phyloP scores from a whole-genome alignment of 1,140 invertebrate genomes.

The Pseudoatta argentina region DNA sequence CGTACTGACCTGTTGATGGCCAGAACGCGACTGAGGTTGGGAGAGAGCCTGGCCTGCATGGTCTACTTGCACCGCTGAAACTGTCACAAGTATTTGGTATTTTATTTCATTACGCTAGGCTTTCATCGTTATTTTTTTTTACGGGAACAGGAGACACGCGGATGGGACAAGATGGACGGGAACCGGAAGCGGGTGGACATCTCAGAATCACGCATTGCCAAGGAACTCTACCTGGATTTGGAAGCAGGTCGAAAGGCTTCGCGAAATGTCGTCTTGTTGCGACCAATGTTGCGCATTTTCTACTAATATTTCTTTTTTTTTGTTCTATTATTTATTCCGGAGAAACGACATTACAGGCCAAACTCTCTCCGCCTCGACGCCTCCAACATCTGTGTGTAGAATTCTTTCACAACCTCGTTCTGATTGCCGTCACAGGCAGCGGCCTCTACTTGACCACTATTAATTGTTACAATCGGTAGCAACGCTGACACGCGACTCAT shows the following conservation, averaged over 20 bases:
- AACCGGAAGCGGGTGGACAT: slow-evolving; percentile 1
- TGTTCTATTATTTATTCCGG: slow-evolving; percentile 34
- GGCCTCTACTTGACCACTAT: slow-evolving; percentile 4
- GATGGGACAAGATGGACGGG: background rate
- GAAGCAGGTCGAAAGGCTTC: slow-evolving; percentile 64
- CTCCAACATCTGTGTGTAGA: slow-evolving; percentile 76
- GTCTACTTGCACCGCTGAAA: slow-evolving; percentile 86
- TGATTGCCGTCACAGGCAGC: slow-evolving; percentile 4
- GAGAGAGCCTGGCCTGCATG: slow-evolving; percentile 86
- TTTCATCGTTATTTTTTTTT: slow-evolving; percentile 56
- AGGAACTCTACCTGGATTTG: slow-evolving; percentile 76
- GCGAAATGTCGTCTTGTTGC: slow-evolving; percentile 25
- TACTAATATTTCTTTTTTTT: background rate
- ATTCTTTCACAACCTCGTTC: slow-evolving; percentile 73
- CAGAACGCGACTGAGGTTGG: slow-evolving; percentile 86
- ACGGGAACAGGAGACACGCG: slow-evolving; percentile 24
- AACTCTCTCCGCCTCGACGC: slow-evolving; percentile 80
- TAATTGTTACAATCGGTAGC: slow-evolving; percentile 13
- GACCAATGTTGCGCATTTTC: background rate
- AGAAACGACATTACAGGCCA: slow-evolving; percentile 79
- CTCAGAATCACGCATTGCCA: slow-evolving; percentile 41
- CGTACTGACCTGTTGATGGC: slow-evolving; percentile 86
- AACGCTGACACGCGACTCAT: slow-evolving; percentile 46
- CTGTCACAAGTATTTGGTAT: slow-evolving; percentile 85
- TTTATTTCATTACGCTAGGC: slow-evolving; percentile 79